These are phyloP conservation scores for Colletes collaris DNA, from an alignment of 2,888 invertebrate species.

Conservation along the genomic window DNA sequence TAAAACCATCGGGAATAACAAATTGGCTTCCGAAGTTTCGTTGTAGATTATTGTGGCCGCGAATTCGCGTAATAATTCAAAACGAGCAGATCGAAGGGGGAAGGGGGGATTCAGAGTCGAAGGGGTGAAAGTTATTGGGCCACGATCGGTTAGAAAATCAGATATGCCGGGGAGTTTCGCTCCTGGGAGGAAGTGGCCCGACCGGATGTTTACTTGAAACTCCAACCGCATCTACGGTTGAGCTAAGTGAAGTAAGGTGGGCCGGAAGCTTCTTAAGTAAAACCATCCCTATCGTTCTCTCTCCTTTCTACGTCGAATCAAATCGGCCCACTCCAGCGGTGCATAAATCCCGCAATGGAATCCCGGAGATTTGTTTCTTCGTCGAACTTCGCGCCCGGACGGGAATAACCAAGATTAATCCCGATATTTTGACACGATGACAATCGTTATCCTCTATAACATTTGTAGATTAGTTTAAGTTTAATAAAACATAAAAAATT, in stretches of 20 bases:
- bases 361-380: conserved; percentile 66
- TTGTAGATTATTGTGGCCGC: conserved; percentile 44
- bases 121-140: conserved; percentile 63
- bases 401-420: conserved; percentile 67
- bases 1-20: conserved; percentile 42
- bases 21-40: conserved; percentile 42
- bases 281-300: conserved; percentile 62
- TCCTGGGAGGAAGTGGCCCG: conserved; percentile 64
- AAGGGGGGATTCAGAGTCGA: neutral
- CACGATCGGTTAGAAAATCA: conserved; percentile 70
- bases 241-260: conserved; percentile 71
- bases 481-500: no score
- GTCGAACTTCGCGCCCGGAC: conserved; percentile 56
- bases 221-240: conserved; percentile 67
- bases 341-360: conserved; percentile 57
- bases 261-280: conserved; percentile 73
- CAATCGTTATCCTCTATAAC: no score
- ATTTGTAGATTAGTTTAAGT: no score
- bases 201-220: conserved; percentile 74
- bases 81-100: neutral
- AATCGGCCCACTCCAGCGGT: conserved; percentile 55
- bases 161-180: conserved; percentile 70
- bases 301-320: conserved; percentile 53
- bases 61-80: conserved; percentile 51
- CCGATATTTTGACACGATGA: conserved; percentile 18